phyloP scores from a whole-genome alignment of 1,140 invertebrate genomes.

The Diploscapter pachys region DNA sequence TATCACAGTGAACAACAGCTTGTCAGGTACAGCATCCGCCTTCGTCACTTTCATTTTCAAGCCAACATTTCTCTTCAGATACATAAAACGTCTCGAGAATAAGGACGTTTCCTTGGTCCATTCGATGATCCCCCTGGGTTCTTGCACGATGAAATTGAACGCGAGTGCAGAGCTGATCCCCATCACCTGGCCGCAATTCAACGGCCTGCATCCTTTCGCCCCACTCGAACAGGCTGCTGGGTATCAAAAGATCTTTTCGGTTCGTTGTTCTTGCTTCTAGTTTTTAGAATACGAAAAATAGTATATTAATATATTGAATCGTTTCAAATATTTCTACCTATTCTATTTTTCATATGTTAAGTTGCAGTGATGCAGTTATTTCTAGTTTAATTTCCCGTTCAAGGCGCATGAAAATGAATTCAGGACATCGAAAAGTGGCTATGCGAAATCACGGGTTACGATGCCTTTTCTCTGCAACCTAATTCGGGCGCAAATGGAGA shows the following conservation, averaged over 20 bases:
- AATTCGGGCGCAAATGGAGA: constrained; percentile 90
- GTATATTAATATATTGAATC: too few species aligned
- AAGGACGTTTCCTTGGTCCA: constrained; percentile 97
- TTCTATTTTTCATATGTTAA: too few species aligned
- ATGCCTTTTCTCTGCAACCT: constrained; percentile 64
- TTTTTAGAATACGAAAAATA: too few species aligned
- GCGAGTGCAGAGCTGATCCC: constrained; percentile 95
- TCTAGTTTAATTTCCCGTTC: too few species aligned
- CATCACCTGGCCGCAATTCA: constrained; percentile 86
- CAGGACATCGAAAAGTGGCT: constrained; percentile 84
- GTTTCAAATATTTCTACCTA: too few species aligned
- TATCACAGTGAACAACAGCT: constrained; percentile 92
- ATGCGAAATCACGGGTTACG: constrained; percentile 95
- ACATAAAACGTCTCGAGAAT: constrained; percentile 96
- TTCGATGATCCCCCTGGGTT: constrained; percentile 98
- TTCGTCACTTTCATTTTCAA: background rate
- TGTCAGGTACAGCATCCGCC: constrained; percentile 64
- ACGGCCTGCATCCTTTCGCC: constrained; percentile 91
- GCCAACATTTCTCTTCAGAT: constrained; percentile 63
- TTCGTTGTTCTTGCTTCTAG: too few species aligned
- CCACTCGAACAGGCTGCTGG: constrained; percentile 84
- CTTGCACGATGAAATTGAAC: constrained; percentile 99
- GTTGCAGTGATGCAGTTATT: too few species aligned
- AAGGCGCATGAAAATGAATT: constrained; percentile 2
- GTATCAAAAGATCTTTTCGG: constrained; percentile 73